Conservation (phyloP, 2,888 invertebrate species). For the Amphipoea lucens region DNA sequence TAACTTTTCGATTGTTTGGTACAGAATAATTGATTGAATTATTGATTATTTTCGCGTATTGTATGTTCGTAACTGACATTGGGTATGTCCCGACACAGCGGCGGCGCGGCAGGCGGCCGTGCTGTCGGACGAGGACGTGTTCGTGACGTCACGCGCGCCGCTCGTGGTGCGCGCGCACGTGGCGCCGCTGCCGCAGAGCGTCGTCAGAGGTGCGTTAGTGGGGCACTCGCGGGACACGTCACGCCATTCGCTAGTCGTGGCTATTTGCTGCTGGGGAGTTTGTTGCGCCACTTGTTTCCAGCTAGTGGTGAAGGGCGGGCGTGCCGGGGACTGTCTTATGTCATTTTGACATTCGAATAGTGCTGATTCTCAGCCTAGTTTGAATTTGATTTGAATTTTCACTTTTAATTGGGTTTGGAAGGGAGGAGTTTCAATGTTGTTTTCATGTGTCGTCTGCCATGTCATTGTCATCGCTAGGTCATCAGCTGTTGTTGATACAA, state of each 20-base stretch:
- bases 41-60: background rate
- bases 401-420: background rate
- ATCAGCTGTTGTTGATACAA: background rate
- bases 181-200: conserved; percentile 69
- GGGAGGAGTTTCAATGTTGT: conserved; percentile 8
- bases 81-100: conserved; percentile 1
- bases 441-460: conserved; percentile 23
- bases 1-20: background rate
- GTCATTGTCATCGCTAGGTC: conserved; percentile 20
- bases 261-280: background rate
- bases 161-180: conserved; percentile 68
- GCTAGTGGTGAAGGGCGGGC: too few relatives aligned
- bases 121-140: conserved; percentile 83
- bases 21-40: background rate
- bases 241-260: background rate
- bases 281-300: background rate
- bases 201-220: conserved; percentile 64
- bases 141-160: conserved; percentile 74
- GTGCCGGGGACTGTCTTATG: too few relatives aligned
- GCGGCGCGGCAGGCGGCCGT: conserved; percentile 38
- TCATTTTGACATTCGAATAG: background rate
- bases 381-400: background rate
- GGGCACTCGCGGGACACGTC: background rate
- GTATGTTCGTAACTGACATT: background rate
- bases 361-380: background rate